Conservation (phyloP, 2,113 vertebrate genomes). For the Myanophis thanlyinensis region DNA sequence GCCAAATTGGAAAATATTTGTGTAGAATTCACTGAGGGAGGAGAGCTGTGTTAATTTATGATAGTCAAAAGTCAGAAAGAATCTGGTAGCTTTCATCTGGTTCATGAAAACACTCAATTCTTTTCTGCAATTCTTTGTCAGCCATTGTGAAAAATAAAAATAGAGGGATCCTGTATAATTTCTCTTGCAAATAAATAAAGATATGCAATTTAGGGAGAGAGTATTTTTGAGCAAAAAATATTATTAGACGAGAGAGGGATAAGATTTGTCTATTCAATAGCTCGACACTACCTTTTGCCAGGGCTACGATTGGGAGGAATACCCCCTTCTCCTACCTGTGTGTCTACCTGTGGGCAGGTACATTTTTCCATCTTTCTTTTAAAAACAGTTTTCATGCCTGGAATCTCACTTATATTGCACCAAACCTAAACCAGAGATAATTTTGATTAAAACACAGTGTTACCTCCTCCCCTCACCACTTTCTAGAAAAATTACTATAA, state of each 20-base stretch:
- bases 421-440: background rate
- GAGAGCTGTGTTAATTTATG: background rate
- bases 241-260: background rate
- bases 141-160: background rate
- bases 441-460: background rate
- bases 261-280: background rate
- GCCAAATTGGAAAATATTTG: background rate
- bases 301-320: background rate
- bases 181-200: background rate
- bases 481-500: background rate
- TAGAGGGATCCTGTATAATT: background rate
- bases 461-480: background rate
- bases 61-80: background rate
- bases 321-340: background rate
- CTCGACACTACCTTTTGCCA: background rate
- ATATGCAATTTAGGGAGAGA: background rate
- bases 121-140: background rate
- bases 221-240: background rate
- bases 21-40: background rate
- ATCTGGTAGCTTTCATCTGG: background rate
- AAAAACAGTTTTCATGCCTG: background rate
- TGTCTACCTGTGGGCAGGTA: background rate
- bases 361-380: background rate
- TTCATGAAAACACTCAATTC: background rate
- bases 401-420: background rate